phyloP scores from a whole-genome alignment of 2,888 invertebrate genomes.

The Lasioglossum morio region DNA sequence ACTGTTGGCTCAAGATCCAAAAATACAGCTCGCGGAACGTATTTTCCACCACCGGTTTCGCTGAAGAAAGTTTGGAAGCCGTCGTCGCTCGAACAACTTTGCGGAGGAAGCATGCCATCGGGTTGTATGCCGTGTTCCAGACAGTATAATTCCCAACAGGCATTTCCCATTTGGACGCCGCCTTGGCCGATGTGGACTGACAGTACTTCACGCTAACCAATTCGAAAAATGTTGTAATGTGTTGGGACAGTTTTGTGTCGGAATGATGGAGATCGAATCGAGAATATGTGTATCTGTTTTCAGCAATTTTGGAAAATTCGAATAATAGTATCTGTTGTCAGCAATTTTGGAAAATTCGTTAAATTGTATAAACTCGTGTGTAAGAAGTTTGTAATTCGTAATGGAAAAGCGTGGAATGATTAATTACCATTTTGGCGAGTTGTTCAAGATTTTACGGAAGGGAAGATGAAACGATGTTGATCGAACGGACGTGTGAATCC shows the following conservation, averaged over 20 bases:
- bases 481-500: slow-evolving; percentile 31
- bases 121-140: slow-evolving; percentile 92
- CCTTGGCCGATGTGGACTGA: slow-evolving; percentile 95
- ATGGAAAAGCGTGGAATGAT: neutral
- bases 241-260: neutral
- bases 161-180: slow-evolving; percentile 93
- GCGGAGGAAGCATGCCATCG: slow-evolving; percentile 89
- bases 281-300: neutral
- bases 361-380: neutral
- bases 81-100: slow-evolving; percentile 83
- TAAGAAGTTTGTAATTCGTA: neutral
- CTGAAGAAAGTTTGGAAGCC: slow-evolving; percentile 91
- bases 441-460: slow-evolving; percentile 3
- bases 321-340: neutral
- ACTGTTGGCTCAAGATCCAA: slow-evolving; percentile 96
- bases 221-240: neutral
- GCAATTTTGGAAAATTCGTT: neutral
- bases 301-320: neutral
- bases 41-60: slow-evolving; percentile 94
- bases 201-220: slow-evolving; percentile 91
- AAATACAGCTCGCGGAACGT: slow-evolving; percentile 94
- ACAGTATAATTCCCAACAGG: slow-evolving; percentile 94
- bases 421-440: slow-evolving; percentile 65
- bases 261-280: neutral
- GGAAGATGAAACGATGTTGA: slow-evolving; percentile 43